Evolutionary conservation across 2,888 invertebrate genomes (phyloP).

Genomic region (Chrysolina haemoptera): DNA sequence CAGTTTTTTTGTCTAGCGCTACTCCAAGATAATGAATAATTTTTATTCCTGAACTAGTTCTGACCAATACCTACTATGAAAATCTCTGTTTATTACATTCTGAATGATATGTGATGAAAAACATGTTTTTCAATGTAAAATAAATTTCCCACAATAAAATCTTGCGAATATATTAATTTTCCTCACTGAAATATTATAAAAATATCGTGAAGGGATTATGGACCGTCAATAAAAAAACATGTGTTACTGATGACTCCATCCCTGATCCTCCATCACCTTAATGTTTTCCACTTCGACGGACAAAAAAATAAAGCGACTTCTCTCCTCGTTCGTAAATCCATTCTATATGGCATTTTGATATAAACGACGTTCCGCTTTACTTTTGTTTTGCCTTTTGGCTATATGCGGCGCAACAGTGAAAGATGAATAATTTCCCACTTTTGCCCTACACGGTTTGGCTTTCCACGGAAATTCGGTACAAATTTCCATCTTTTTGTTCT

Average conservation of each 20-base stretch:
- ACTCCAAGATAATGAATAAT: no score
- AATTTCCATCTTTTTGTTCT: slow-evolving; percentile 48
- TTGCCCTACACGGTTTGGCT: slow-evolving; percentile 49
- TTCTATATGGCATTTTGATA: slow-evolving; percentile 48
- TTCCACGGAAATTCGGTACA: slow-evolving; percentile 47
- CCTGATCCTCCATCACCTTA: slow-evolving; percentile 1
- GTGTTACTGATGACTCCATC: slow-evolving; percentile 5
- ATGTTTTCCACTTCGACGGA: slow-evolving; percentile 23
- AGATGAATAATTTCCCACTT: slow-evolving; percentile 51
- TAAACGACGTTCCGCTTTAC: slow-evolving; percentile 49
- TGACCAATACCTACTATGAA: no score
- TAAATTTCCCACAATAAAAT: no score
- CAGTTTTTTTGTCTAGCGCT: no score
- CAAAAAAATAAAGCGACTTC: slow-evolving; percentile 22
- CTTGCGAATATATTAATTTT: no score
- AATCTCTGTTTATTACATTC: no score
- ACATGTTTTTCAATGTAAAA: no score
- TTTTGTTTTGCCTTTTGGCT: slow-evolving; percentile 48
- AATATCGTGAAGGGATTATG: no score
- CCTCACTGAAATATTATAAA: background rate
- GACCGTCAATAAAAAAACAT: background rate
- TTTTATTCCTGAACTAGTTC: no score
- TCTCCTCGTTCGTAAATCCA: slow-evolving; percentile 42
- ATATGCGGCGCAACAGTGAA: slow-evolving; percentile 45
- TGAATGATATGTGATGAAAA: no score